phyloP scores from a whole-genome alignment of 2,113 vertebrate species.

The Protomyctophum bolini region DNA sequence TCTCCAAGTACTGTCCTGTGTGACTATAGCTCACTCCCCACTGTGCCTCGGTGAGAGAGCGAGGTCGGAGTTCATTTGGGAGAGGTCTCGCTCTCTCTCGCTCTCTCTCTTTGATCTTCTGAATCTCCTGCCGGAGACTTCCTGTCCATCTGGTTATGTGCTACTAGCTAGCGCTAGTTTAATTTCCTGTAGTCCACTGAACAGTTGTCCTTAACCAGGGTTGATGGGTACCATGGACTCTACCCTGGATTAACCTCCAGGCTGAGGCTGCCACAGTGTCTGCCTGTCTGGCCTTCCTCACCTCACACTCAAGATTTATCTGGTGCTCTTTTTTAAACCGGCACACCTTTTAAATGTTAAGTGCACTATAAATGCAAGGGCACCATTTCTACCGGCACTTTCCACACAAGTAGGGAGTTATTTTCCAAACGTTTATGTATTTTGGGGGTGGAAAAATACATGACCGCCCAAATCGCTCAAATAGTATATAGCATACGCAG shows the following conservation, averaged over 20 bases:
- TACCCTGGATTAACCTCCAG: constrained; percentile 19
- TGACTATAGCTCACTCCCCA: constrained; percentile 12
- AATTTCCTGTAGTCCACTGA: constrained; percentile 28
- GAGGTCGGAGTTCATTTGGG: constrained; percentile 42
- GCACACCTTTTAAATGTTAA: background rate
- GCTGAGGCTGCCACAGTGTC: constrained; percentile 1
- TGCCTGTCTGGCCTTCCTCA: constrained; percentile 59
- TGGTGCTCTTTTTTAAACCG: background rate
- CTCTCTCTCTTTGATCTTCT: constrained; percentile 34
- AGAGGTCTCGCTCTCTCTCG: constrained; percentile 3
- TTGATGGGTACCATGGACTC: constrained; percentile 7
- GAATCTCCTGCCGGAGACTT: constrained; percentile 8
- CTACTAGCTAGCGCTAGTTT: constrained; percentile 8
- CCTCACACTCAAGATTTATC: constrained; percentile 58
- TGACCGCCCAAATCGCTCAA: too few species aligned
- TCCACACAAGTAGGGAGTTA: background rate
- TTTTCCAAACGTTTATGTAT: too few species aligned
- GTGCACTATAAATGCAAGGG: background rate
- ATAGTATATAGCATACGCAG: too few species aligned
- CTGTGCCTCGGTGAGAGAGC: background rate
- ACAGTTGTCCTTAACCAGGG: background rate
- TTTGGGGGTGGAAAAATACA: too few species aligned
- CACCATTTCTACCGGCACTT: constrained; percentile 15
- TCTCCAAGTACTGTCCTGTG: constrained; percentile 1
- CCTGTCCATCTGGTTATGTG: constrained; percentile 30